phyloP scores from a whole-genome alignment of 2,113 vertebrate species.

The Megaceryle torquata region DNA sequence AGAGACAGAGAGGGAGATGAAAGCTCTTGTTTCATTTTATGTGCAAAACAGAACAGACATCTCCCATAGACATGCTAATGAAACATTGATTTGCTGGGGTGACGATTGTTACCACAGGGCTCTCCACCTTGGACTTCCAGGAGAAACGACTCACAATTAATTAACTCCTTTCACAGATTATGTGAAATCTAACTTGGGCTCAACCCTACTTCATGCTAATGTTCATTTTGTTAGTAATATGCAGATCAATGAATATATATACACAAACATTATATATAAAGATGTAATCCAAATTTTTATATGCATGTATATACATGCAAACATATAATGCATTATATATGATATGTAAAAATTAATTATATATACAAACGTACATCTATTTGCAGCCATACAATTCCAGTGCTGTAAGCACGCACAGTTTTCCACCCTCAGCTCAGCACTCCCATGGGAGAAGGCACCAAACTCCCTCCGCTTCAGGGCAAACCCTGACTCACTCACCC shows the following conservation, averaged over 20 bases:
- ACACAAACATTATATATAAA: neutral
- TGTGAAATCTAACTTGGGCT: constrained; percentile 16
- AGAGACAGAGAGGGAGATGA: constrained; percentile 38
- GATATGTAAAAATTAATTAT: neutral
- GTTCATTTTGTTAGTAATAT: neutral
- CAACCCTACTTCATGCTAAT: neutral
- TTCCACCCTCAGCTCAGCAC: neutral
- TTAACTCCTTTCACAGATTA: constrained; percentile 59
- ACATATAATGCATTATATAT: neutral
- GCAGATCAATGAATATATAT: neutral
- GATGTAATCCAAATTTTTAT: neutral
- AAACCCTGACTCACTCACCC: neutral
- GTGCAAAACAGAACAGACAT: constrained; percentile 85
- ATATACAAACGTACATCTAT: neutral
- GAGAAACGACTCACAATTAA: constrained; percentile 57
- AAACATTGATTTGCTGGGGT: constrained; percentile 78
- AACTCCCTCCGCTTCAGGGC: neutral
- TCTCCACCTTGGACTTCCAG: constrained; percentile 48
- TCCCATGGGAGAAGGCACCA: neutral
- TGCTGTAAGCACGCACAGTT: neutral
- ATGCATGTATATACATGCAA: neutral
- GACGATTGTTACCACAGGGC: constrained; percentile 50
- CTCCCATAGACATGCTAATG: constrained; percentile 89
- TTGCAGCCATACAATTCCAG: neutral
- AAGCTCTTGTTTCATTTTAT: constrained; percentile 74